Base-by-base conservation (phyloP, 2,888 invertebrate genomes). In the Agriotes lineatus region DNA sequence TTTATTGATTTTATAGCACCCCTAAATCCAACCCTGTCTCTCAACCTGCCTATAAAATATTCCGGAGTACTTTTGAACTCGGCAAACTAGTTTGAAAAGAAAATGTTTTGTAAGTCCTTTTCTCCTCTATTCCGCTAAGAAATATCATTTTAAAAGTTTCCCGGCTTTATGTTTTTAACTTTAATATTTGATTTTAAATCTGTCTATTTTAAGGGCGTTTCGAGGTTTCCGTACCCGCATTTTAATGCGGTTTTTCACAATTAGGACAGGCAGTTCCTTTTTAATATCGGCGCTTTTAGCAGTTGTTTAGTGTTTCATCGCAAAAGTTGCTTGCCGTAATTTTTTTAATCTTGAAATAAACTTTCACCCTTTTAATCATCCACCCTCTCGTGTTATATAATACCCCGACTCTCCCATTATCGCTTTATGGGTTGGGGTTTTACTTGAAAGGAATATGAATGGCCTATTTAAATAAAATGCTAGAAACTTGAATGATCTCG, bases 1-100 rank as follows among this genome's bases (percentile, higher is more conserved):
- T 33, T 54, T 61, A 67, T 67, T 57, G 61, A 68, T 68, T 63
- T 63, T 63, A 63, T 64, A 63, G 65, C 68, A 72, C 67, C 69
- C 71, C 70, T 66, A 71, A 72, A 61, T 70, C 64, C 72, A 67
- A 66, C 72, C 72, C 70, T 72, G 69, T 60, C 37, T 67, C 69
- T 59, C 60, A 69, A 70, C 65, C 45, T 57, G 70, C 66, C 72
- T 67, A 74, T 72, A 75, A 75, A 72, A 73, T 73, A 75, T 74
- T 75, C 72, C 59, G 57, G 69, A 70, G 72, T 73, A 71, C 72
- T 73, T 68, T 67, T 68, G 60, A 73, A 73, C 67, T 76, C 69
- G 67, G 75, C 72, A 76, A 75, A 76, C 76, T 75, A 75, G 75
- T 76, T 76, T 73, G 75, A 73, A 75, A 74, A 69, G 69, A 69